Evolutionary conservation across 2,113 vertebrate species (phyloP), one percentile per base, ranked within the genome.

Genomic region (Pomatorhinus ruficollis): DNA sequence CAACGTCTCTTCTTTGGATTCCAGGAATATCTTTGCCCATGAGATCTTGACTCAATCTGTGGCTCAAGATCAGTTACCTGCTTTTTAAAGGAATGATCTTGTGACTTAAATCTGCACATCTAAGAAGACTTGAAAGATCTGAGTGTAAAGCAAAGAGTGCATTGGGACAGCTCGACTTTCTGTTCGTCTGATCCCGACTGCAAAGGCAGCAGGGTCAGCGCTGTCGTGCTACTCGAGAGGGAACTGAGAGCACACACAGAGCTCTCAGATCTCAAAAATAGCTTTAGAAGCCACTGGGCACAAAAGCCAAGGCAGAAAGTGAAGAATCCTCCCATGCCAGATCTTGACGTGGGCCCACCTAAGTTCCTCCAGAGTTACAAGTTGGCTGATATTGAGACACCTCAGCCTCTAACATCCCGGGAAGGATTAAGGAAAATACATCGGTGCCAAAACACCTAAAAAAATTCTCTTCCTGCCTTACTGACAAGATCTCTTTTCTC

Each of bases 51-150:
- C 39, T 90, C 85, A 86, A 30, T 63, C 68, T 77, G 54, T 70
- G 80, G 65, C 89, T 91, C 59, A 69, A 85, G 85, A 95, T 91
- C 89, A 83, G 75, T 85, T 85, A 66, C 22, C 90, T 85, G 56
- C 77, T 95, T 77, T 93, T 63, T 63, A 86, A 70, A 93, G 86
- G 68, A 74, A 80, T 20, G 71, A 94, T 87, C 65, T 42, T 72
- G 45, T 87, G 93, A 87, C 89, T 96, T 57, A 68, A 83, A 94
- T 93, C 94, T 90, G 78, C 82, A 91, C 89, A 93, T 89, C 91
- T 93, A 50, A 94, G 81, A 23, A 0, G 1, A 83, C 89, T 87
- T 82, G 54, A 94, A 96, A 95, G 92, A 25, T 35, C 30, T 74
- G 63, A n/a, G 15, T 95, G 85, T n/a, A 83, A 94, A 93, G 82